These are phyloP conservation scores for Anneissia japonica DNA, from an alignment of 35 echinoderm and acorn worm species.

Conservation along the genomic window DNA sequence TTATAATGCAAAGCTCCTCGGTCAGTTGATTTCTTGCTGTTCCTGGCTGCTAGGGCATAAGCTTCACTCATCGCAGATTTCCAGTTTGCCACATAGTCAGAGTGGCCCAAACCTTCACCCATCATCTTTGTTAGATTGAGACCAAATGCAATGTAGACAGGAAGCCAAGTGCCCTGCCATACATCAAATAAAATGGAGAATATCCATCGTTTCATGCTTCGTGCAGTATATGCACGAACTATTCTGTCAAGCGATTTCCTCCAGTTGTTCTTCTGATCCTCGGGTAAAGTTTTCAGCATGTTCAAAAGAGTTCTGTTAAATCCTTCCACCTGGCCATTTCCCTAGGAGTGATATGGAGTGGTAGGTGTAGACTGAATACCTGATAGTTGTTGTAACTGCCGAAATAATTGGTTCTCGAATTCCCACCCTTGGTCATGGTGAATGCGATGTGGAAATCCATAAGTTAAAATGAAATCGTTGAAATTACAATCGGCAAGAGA, in stretches of 20 bases:
- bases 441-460: slow-evolving; percentile 38
- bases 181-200: slow-evolving; percentile 40
- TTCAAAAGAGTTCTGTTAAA: slow-evolving; percentile 49
- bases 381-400: slow-evolving; percentile 32
- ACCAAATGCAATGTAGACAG: slow-evolving; percentile 15
- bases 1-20: not conserved
- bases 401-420: slow-evolving; percentile 58
- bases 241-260: slow-evolving; percentile 44
- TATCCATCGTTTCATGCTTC: slow-evolving; percentile 40
- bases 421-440: slow-evolving; percentile 48
- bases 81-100: slow-evolving; percentile 49
- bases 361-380: slow-evolving; percentile 25
- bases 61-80: slow-evolving; percentile 50
- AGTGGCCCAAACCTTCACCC: not conserved
- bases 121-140: not conserved
- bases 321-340: slow-evolving; percentile 48
- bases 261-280: slow-evolving; percentile 42
- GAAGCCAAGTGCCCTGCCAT: not conserved
- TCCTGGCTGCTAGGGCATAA: slow-evolving; percentile 43
- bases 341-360: slow-evolving; percentile 51
- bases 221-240: slow-evolving; percentile 62
- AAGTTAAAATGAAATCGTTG: slow-evolving; percentile 47
- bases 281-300: slow-evolving; percentile 41
- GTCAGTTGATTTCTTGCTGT: not conserved
- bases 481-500: slow-evolving; percentile 20